Conservation (phyloP, 2,888 invertebrate species). For the Gymnosoma rotundatum region DNA sequence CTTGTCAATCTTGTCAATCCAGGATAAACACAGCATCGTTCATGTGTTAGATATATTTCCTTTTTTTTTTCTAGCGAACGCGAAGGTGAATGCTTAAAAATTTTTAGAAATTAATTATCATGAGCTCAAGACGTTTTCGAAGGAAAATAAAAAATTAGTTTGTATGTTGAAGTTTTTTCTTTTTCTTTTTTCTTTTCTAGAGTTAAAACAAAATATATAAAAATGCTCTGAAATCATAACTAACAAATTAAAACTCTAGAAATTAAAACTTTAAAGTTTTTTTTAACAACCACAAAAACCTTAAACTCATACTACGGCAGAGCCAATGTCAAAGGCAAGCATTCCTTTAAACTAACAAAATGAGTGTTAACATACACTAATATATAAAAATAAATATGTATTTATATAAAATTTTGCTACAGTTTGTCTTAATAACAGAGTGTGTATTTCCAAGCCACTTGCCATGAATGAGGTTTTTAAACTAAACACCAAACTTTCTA, state of each 20-base stretch:
- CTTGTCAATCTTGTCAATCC: not conserved
- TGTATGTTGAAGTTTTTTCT: not conserved
- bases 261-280: conserved; percentile 44
- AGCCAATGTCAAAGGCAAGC: not conserved
- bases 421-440: not conserved
- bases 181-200: no score
- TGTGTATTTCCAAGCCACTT: conserved; percentile 44
- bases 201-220: no score
- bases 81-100: not conserved
- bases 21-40: no score
- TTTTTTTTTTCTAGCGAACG: no score
- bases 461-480: conserved; percentile 66
- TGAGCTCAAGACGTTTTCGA: conserved; percentile 30
- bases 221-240: conserved; percentile 28
- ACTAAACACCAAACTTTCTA: conserved; percentile 64
- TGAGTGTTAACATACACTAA: not conserved
- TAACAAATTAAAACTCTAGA: conserved; percentile 61
- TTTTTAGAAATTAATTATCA: conserved; percentile 49
- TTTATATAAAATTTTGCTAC: no score
- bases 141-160: conserved; percentile 23
- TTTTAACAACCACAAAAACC: conserved; percentile 49
- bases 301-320: conserved; percentile 36
- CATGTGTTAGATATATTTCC: no score
- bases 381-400: not conserved
- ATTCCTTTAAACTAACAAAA: conserved; percentile 46